phyloP scores from a whole-genome alignment of 2,113 vertebrate genomes.

The Furnarius figulus region DNA sequence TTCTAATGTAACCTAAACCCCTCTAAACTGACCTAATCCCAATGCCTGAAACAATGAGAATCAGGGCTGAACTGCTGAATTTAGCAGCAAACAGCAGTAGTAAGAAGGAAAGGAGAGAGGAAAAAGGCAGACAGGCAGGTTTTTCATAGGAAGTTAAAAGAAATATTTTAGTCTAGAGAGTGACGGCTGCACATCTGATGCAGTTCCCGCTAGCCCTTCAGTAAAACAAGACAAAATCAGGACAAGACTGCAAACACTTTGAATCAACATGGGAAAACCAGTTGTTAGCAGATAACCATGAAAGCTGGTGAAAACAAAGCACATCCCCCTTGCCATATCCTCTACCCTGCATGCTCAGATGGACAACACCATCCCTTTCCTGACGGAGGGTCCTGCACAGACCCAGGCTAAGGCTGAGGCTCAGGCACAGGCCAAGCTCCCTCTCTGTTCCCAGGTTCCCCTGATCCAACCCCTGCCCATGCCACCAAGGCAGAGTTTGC shows the following conservation, averaged over 20 bases:
- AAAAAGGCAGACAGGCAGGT: background rate
- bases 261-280: background rate
- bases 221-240: background rate
- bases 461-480: rapidly evolving
- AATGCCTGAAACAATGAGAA: background rate
- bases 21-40: background rate
- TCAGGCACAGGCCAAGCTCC: background rate
- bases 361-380: background rate
- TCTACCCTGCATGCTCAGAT: rapidly evolving
- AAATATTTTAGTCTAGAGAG: background rate
- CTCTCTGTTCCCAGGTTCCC: no score
- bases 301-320: background rate
- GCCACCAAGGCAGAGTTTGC: background rate
- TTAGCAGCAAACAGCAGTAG: background rate
- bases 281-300: background rate
- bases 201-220: background rate
- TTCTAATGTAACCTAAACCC: background rate
- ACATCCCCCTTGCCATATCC: background rate
- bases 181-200: background rate
- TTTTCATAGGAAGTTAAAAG: background rate
- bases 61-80: background rate
- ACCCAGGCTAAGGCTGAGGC: background rate
- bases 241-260: background rate
- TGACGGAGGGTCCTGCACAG: background rate
- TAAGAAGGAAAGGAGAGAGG: background rate